A percentile compares a stretch with the other conserved stretches of the same genome.
Conservation (phyloP, 1,140 invertebrate species). For the Helicoverpa zea region DNA sequence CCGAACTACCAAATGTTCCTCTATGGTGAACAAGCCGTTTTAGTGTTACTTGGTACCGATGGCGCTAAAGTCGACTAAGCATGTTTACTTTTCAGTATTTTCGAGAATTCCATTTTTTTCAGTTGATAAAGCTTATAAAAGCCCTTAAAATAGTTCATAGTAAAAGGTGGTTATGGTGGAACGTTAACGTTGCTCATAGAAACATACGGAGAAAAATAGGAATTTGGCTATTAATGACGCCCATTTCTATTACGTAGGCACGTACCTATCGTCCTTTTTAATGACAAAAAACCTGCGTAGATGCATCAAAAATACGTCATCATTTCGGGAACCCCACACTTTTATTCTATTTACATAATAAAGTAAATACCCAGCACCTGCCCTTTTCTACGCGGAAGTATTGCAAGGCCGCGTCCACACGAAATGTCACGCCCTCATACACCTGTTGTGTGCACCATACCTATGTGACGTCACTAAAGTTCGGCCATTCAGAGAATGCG, state of each 20-base stretch:
- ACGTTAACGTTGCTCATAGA: too few relatives aligned
- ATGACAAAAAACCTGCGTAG: too few relatives aligned
- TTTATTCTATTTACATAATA: too few relatives aligned
- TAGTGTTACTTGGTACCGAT: background rate
- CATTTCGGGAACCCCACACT: too few relatives aligned
- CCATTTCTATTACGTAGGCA: too few relatives aligned
- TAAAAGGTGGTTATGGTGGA: too few relatives aligned
- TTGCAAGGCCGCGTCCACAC: slow-evolving; percentile 10
- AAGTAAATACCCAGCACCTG: background rate
- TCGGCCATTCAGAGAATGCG: too few relatives aligned
- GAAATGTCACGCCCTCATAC: slow-evolving; percentile 25
- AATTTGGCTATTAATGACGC: too few relatives aligned
- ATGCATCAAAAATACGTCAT: too few relatives aligned
- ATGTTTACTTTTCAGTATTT: background rate
- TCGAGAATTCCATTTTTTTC: background rate
- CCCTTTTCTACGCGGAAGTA: slow-evolving; percentile 30
- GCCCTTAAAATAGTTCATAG: too few relatives aligned
- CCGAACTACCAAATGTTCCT: background rate
- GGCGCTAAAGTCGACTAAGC: background rate
- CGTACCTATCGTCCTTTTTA: too few relatives aligned
- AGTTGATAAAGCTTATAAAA: background rate
- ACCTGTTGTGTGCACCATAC: slow-evolving; percentile 21
- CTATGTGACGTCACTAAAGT: background rate
- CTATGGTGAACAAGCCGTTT: background rate
- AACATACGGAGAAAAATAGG: too few relatives aligned